Percentiles rank a stretch among this genome's conserved stretches.
phyloP scores from a whole-genome alignment of 2,888 invertebrate species.

The Chymomyza caudatula region DNA sequence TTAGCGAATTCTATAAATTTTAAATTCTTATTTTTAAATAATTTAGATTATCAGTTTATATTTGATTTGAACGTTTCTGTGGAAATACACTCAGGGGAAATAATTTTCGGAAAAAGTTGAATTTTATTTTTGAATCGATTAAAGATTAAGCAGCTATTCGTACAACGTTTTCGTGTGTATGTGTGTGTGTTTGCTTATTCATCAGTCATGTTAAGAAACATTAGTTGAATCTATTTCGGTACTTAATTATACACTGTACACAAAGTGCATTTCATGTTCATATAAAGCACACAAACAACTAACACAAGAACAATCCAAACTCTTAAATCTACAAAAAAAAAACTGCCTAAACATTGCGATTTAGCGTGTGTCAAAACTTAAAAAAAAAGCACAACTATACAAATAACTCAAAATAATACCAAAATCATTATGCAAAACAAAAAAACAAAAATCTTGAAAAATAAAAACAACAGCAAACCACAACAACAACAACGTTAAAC shows the following conservation, averaged over 20 bases:
- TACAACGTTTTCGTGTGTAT: neutral
- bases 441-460: neutral
- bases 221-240: too few relatives aligned
- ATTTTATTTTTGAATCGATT: too few relatives aligned
- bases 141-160: neutral
- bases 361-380: too few relatives aligned
- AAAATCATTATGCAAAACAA: neutral
- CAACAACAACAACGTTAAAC: too few relatives aligned
- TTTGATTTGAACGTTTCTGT: too few relatives aligned
- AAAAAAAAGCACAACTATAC: conserved; percentile 9
- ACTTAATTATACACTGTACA: too few relatives aligned
- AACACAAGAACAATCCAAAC: conserved; percentile 29
- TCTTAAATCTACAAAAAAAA: conserved; percentile 14
- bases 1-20: too few relatives aligned
- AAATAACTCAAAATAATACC: neutral
- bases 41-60: too few relatives aligned
- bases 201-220: neutral
- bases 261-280: neutral
- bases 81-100: too few relatives aligned
- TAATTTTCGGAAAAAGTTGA: too few relatives aligned
- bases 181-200: conserved; percentile 8
- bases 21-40: too few relatives aligned
- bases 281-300: conserved; percentile 11
- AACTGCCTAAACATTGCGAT: too few relatives aligned
- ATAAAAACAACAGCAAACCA: conserved; percentile 7